Conservation (phyloP, 2,888 invertebrate genomes). For the Cheilosia vulpina region DNA sequence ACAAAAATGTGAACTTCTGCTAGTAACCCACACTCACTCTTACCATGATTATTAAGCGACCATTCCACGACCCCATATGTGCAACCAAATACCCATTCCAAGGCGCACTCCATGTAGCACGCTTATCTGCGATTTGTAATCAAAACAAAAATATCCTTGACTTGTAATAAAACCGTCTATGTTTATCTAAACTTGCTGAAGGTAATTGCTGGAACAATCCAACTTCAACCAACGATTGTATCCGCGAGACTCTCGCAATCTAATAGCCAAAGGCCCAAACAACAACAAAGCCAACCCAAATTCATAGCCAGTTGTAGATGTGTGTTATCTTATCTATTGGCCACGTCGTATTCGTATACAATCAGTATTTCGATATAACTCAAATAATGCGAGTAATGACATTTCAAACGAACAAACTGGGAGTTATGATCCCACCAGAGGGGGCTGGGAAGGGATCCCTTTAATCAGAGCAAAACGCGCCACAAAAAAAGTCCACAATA, state of each 20-base stretch:
- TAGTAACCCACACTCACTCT: neutral
- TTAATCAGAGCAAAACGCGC: constrained; percentile 51
- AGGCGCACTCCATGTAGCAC: constrained; percentile 15
- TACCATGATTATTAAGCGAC: constrained; percentile 21
- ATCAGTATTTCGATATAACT: neutral
- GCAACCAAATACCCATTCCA: constrained; percentile 19
- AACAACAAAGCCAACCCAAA: neutral
- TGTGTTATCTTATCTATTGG: constrained; percentile 36
- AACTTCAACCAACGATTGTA: constrained; percentile 11
- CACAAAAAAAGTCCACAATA: neutral
- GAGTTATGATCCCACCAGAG: no score
- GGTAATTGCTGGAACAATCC: neutral
- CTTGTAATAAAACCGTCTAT: neutral
- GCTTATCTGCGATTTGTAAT: neutral
- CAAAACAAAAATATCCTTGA: constrained; percentile 19
- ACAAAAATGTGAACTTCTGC: no score
- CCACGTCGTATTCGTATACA: neutral
- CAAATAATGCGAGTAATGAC: constrained; percentile 6
- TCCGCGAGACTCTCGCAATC: constrained; percentile 24
- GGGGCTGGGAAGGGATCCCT: neutral
- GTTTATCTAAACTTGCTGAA: neutral
- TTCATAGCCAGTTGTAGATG: neutral
- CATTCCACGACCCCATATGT: neutral
- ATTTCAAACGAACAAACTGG: constrained; percentile 14
- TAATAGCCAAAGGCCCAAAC: neutral